Percentiles rank a stretch among this genome's conserved stretches.
These are phyloP conservation scores for Litocranius walleri DNA, from an alignment of 2,113 vertebrate species.

Conservation along the genomic window DNA sequence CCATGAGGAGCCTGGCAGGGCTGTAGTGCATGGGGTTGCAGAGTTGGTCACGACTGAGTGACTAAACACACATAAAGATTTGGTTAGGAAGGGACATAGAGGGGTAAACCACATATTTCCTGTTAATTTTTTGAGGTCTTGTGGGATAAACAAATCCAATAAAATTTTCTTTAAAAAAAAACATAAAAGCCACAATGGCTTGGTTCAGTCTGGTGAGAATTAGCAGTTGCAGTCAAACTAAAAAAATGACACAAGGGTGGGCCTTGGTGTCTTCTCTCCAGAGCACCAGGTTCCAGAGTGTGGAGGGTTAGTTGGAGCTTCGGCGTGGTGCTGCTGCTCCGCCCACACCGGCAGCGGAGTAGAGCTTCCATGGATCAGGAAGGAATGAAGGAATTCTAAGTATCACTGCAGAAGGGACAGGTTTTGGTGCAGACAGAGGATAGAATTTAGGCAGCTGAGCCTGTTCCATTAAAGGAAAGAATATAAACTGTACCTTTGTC, in stretches of 20 bases:
- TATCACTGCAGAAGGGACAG: not conserved
- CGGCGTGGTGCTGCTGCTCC: not conserved
- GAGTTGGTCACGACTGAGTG: not conserved
- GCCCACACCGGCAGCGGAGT: not conserved
- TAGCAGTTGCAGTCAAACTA: not conserved
- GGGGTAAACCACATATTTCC: not conserved
- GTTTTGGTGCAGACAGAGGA: not conserved
- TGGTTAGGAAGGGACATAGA: not conserved
- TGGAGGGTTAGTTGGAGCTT: not conserved
- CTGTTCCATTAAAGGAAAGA: not conserved
- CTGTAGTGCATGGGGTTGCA: not conserved
- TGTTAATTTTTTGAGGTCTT: not conserved
- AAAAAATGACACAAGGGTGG: not conserved
- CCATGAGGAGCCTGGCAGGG: not conserved
- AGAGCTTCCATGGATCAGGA: not conserved
- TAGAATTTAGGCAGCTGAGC: not conserved
- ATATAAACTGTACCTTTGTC: not conserved
- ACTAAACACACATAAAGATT: not conserved
- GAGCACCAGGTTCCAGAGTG: not conserved
- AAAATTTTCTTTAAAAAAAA: not conserved
- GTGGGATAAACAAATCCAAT: not conserved
- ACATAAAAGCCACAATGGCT: not conserved
- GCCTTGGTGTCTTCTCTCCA: not conserved
- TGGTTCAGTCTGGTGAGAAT: not conserved
- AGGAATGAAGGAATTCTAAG: not conserved